These are phyloP conservation scores for Drosophila phalerata DNA, from an alignment of 2,888 invertebrate species.

Conservation along the genomic window DNA sequence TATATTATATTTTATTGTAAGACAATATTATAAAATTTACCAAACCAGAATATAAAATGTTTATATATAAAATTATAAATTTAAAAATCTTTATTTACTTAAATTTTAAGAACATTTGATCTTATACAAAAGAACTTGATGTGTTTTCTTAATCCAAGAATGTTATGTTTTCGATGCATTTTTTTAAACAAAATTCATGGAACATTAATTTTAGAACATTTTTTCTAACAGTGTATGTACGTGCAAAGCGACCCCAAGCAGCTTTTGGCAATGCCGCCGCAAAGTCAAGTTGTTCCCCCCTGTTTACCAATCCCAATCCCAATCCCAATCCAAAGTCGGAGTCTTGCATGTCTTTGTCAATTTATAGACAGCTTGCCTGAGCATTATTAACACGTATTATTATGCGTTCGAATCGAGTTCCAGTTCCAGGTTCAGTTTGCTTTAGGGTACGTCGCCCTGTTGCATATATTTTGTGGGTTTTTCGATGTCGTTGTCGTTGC, in stretches of 20 bases:
- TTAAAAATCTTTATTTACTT: no score
- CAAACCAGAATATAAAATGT: no score
- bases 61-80: no score
- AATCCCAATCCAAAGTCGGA: conserved; percentile 20
- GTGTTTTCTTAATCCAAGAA: no score
- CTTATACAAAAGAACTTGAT: no score
- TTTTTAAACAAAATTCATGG: no score
- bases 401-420: conserved; percentile 62
- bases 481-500: conserved; percentile 17
- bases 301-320: conserved; percentile 5
- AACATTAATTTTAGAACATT: no score
- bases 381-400: conserved; percentile 83
- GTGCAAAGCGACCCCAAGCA: conserved; percentile 55
- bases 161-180: no score
- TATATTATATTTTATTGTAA: no score
- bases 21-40: no score
- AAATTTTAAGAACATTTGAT: no score
- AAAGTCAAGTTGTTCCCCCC: conserved; percentile 20
- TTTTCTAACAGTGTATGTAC: conserved; percentile 11
- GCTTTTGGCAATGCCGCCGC: conserved; percentile 69
- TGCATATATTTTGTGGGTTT: conserved; percentile 67
- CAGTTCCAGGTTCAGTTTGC: conserved; percentile 12
- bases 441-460: conserved; percentile 44
- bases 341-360: conserved; percentile 83
- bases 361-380: conserved; percentile 81